phyloP scores from a whole-genome alignment of 2,113 vertebrate genomes.

The Centrocercus urophasianus region DNA sequence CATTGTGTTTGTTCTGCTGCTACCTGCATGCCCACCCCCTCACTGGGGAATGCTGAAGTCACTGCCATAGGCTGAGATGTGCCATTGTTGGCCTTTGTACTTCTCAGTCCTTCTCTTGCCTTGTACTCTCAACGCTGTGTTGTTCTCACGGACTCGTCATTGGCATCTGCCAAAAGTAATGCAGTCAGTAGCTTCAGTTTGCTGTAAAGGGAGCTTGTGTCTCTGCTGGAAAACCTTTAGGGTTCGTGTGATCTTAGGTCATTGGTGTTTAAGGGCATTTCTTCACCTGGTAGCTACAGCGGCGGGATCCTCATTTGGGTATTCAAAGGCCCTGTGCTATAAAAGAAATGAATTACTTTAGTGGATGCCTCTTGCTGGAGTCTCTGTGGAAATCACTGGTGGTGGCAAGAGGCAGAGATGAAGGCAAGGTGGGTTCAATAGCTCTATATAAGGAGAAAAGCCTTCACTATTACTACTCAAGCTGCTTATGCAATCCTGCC shows the following conservation, averaged over 20 bases:
- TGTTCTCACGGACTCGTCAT: neutral
- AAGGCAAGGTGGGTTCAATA: constrained; percentile 40
- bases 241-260: neutral
- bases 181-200: neutral
- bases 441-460: constrained; percentile 44
- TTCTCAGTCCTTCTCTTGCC: neutral
- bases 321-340: neutral
- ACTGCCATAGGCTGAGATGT: neutral
- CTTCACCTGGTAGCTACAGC: neutral
- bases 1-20: neutral
- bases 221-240: neutral
- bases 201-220: neutral
- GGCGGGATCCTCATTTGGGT: neutral
- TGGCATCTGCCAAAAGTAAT: neutral
- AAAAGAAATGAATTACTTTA: neutral
- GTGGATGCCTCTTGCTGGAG: neutral
- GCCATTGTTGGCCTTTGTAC: neutral
- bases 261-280: neutral
- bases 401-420: neutral
- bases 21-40: fast-evolving
- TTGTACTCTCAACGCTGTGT: neutral
- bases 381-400: neutral
- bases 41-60: neutral
- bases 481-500: constrained; percentile 22
- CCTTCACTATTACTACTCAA: neutral